phyloP scores from a whole-genome alignment of 1,140 invertebrate species.

The Gryon sp. region DNA sequence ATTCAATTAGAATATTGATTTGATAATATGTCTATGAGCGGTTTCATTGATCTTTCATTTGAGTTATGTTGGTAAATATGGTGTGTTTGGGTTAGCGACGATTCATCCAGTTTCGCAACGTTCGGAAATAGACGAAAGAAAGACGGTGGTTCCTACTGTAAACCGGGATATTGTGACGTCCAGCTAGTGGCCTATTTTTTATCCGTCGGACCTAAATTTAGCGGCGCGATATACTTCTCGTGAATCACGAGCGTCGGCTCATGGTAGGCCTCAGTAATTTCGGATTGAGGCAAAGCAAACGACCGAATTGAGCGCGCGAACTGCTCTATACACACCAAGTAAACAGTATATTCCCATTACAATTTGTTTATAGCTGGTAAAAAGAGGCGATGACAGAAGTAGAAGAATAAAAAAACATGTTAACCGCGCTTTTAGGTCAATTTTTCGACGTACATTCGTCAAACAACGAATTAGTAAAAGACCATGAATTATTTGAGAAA shows the following conservation, averaged over 20 bases:
- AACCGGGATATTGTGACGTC: conserved; percentile 72
- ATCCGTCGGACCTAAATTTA: conserved; percentile 73
- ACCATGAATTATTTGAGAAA: conserved; percentile 28
- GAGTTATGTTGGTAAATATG: conserved; percentile 39
- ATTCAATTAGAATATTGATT: no score
- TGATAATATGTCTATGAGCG: no score
- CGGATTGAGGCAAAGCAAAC: conserved; percentile 55
- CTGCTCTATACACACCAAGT: conserved; percentile 7
- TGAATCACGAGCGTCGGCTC: conserved; percentile 57
- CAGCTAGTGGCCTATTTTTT: conserved; percentile 78
- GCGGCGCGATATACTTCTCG: conserved; percentile 50
- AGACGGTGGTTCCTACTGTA: conserved; percentile 69
- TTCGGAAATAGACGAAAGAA: conserved; percentile 77
- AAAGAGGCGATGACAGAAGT: no score
- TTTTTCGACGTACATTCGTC: conserved; percentile 32
- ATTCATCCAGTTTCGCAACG: conserved; percentile 69
- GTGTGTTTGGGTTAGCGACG: conserved; percentile 38
- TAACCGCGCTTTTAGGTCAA: conserved; percentile 19
- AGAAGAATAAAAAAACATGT: no score
- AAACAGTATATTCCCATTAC: conserved; percentile 39
- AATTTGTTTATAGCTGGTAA: conserved; percentile 47
- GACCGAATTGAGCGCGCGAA: conserved; percentile 42
- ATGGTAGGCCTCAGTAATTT: conserved; percentile 56
- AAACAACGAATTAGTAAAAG: not conserved
- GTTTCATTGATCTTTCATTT: conserved; percentile 52